Evolutionary conservation across 2,888 invertebrate species (phyloP).

Genomic region (Reticulitermes lucifugus): DNA sequence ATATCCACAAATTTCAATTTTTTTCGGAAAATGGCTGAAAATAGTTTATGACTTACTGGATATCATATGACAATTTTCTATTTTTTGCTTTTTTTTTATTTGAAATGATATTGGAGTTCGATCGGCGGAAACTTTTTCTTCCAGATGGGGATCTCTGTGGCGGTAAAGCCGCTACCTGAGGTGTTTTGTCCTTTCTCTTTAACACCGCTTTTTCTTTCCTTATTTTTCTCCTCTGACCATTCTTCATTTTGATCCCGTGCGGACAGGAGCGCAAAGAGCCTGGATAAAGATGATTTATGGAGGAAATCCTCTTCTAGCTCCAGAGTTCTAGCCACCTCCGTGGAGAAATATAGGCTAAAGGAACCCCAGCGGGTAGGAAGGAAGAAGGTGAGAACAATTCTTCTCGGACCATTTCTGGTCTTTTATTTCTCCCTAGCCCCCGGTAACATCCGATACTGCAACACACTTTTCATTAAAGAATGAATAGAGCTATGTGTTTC

Average conservation of each 20-base stretch:
- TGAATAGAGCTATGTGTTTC: background rate
- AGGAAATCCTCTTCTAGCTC: conserved; percentile 43
- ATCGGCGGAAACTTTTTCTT: background rate
- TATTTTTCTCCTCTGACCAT: conserved; percentile 39
- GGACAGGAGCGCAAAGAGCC: conserved; percentile 49
- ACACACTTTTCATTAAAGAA: conserved; percentile 34
- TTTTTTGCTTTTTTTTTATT: conserved; percentile 15
- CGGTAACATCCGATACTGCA: conserved; percentile 24
- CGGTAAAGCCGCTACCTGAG: conserved; percentile 4
- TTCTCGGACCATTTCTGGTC: conserved; percentile 23
- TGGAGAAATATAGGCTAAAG: conserved; percentile 21
- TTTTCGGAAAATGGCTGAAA: background rate
- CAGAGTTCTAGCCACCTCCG: background rate
- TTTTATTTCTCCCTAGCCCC: conserved; percentile 24
- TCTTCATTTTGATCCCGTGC: conserved; percentile 52
- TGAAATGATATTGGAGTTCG: conserved; percentile 11
- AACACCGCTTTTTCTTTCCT: conserved; percentile 37
- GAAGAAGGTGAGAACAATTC: conserved; percentile 41
- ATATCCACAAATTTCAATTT: background rate
- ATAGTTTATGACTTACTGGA: background rate
- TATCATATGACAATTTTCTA: background rate
- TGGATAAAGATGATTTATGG: conserved; percentile 52
- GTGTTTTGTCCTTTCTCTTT: conserved; percentile 42
- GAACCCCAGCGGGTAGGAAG: background rate
- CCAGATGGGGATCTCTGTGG: background rate